Conservation (phyloP, 2,113 vertebrate species). For the Nothobranchius kuhntae region DNA sequence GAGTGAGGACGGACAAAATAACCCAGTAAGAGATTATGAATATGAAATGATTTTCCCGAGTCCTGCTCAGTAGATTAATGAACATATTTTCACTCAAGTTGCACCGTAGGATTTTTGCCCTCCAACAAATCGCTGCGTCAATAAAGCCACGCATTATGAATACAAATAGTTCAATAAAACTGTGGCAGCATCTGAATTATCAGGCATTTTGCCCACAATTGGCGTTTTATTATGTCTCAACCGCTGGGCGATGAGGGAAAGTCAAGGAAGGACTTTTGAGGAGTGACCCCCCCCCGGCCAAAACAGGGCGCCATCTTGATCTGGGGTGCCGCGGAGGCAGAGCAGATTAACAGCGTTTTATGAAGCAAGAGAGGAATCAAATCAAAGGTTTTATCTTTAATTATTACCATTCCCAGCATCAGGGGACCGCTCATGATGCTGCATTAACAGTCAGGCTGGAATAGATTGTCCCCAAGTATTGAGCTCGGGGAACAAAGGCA, state of each 20-base stretch:
- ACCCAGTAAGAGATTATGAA: slow-evolving; percentile 67
- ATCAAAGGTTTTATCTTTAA: slow-evolving; percentile 76
- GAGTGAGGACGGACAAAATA: slow-evolving; percentile 57
- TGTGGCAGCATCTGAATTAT: slow-evolving; percentile 69
- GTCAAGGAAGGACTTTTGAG: slow-evolving; percentile 62
- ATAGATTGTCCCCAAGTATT: slow-evolving; percentile 78
- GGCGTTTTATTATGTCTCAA: slow-evolving; percentile 69
- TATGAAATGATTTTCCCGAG: slow-evolving; percentile 66
- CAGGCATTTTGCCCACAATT: slow-evolving; percentile 65
- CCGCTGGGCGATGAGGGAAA: slow-evolving; percentile 45
- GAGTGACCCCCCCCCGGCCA: background rate
- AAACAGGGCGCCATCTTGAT: slow-evolving; percentile 39
- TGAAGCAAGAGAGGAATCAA: slow-evolving; percentile 63
- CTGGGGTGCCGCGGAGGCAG: background rate
- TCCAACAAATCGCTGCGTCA: slow-evolving; percentile 74
- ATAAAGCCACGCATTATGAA: slow-evolving; percentile 72
- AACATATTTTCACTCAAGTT: slow-evolving; percentile 74
- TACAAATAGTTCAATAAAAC: slow-evolving; percentile 71
- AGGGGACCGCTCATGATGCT: slow-evolving; percentile 67
- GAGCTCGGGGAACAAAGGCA: slow-evolving; percentile 78
- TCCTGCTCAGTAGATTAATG: slow-evolving; percentile 70
- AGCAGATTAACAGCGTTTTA: slow-evolving; percentile 48
- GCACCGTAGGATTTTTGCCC: slow-evolving; percentile 70
- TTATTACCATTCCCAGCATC: slow-evolving; percentile 76
- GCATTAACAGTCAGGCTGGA: slow-evolving; percentile 76